Conservation (phyloP, 2,113 vertebrate genomes). For the Pithys albifrons region DNA sequence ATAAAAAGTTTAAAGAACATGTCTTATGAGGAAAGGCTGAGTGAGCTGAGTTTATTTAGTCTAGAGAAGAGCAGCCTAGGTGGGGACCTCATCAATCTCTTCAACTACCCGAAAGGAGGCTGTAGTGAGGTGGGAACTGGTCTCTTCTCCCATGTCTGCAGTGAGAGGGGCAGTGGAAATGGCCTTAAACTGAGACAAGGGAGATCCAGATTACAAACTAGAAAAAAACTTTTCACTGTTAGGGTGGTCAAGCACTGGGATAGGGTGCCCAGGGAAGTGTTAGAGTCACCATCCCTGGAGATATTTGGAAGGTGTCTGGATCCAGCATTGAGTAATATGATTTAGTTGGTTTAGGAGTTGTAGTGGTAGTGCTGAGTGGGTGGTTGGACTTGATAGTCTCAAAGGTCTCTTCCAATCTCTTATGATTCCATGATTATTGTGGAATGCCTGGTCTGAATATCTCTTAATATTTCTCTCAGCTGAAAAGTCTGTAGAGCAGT, state of each 20-base stretch:
- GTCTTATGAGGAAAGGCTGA: too few relatives aligned
- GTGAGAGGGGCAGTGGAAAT: not conserved
- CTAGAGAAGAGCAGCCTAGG: not conserved
- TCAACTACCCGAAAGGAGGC: not conserved
- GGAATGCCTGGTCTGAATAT: not conserved
- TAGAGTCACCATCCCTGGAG: not conserved
- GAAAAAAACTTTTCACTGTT: not conserved
- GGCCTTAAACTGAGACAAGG: too few relatives aligned
- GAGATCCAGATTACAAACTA: not conserved
- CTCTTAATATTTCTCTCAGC: not conserved
- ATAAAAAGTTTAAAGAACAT: not conserved
- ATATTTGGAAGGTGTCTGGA: not conserved
- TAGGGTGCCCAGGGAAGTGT: not conserved
- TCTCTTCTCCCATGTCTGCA: not conserved
- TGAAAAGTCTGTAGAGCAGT: not conserved
- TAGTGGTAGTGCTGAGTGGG: not conserved
- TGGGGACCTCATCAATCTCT: not conserved
- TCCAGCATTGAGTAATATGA: not conserved
- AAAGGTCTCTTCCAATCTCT: not conserved
- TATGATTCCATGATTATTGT: not conserved
- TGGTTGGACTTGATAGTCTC: not conserved
- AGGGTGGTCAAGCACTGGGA: not conserved
- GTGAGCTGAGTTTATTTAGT: not conserved
- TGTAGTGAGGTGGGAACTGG: not conserved
- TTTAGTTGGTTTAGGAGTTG: not conserved